Conservation (phyloP, 2,113 vertebrate species). For the Paraplagusia blochii region DNA sequence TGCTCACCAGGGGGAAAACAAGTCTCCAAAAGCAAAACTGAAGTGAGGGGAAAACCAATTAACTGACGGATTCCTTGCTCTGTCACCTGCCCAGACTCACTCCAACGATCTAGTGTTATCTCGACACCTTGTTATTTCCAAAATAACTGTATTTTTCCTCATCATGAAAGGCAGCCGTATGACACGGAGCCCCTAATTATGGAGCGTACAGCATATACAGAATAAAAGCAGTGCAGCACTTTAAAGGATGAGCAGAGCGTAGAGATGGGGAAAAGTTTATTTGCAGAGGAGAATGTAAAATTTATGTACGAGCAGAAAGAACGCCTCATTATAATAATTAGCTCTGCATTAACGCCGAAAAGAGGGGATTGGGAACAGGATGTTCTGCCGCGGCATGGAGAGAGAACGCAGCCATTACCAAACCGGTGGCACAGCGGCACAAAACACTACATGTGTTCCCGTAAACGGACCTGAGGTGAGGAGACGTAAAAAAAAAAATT, state of each 20-base stretch:
- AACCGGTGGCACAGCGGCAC: constrained; percentile 11
- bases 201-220: no score
- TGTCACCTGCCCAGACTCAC: no score
- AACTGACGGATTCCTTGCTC: no score
- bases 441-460: background rate
- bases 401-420: constrained; percentile 28
- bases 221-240: background rate
- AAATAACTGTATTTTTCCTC: no score
- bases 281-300: constrained; percentile 23
- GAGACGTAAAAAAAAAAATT: constrained; percentile 1
- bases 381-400: constrained; percentile 15
- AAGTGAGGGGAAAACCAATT: no score
- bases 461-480: constrained; percentile 31
- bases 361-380: background rate
- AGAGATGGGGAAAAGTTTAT: background rate
- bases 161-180: no score
- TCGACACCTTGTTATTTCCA: no score
- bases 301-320: constrained; percentile 18
- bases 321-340: constrained; percentile 3
- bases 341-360: constrained; percentile 3
- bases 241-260: background rate
- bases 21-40: no score
- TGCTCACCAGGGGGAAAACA: no score
- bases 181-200: no score
- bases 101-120: no score